Base-by-base conservation (phyloP, 1,140 invertebrate species). In the Nephila pilipes region DNA sequence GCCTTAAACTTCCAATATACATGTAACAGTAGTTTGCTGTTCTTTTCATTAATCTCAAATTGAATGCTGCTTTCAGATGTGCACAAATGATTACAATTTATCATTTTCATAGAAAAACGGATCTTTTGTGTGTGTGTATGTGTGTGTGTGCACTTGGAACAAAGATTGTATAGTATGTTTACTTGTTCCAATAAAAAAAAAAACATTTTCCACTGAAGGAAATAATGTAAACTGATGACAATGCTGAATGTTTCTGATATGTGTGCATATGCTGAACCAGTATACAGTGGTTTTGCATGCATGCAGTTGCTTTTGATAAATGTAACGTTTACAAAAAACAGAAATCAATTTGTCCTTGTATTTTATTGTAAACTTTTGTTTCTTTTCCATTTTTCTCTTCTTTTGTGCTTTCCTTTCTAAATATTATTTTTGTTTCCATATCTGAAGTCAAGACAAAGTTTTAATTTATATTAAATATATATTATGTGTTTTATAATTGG, bases 241-340 rank as follows among this genome's bases (percentile, higher is more conserved):
- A 92, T 85, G 90, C 90, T 81, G 90, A 85, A 85, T 85, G 81
- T 92, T 92, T 90, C 79, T 54, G 79, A 90, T 60, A 25, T 90
- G 89, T 90, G 29, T 90, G 54, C 54, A 63, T 89, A 25, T 38
- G 87, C 29, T 55, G 36, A 85, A 92, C 80, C 57, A 75, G 80
- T 85, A 92, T 92, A 91, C 79, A 83, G 63, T 36, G 81, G 81
- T 92, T 92, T 85, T 92, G 90, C 90, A 92, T 85, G 80, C 80
- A 92, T 83, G 90, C 90, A 75, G 81, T 81, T 92, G 90, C 81
- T 92, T 92, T 92, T 92, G 90, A 92, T 92, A 92, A 92, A 85
- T 92, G 90, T 92, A 92, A 85, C 69, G 90, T 92, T 85, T 92
- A 92, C 90, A 90, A 88, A 79, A 54, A 85, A 85, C n/a, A 58